Evolutionary conservation across 1,140 invertebrate genomes (phyloP), one percentile per base, ranked within the genome.

Genomic region (Trissolcus basalis): DNA sequence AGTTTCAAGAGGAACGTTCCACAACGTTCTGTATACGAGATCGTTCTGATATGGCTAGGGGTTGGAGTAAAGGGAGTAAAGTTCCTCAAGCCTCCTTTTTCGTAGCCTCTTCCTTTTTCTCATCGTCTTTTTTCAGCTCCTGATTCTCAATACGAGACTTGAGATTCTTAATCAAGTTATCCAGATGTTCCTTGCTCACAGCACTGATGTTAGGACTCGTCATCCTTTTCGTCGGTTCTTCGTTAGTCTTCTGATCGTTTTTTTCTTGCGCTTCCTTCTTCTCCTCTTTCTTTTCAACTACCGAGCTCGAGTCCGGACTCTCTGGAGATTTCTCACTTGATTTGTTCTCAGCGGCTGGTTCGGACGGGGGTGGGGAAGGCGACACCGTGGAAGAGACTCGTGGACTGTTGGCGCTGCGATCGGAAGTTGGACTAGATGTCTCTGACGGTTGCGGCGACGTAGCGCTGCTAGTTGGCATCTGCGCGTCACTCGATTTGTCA

Each of bases 251-350:
- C 6, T 77, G 76, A 2, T 54, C 53, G 0, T 32, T 11, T 1
- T 39, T 11, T 0, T 69, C 55, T 14, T 60, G 15, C 7, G 69
- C 63, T 2, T 63, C 65, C 36, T 49, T 39, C 14, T 79, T 63
- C 0, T 79, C 59, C 3, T 60, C 9, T 27, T 79, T 77, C 13
- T 59, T 65, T 11, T 70, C 59, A 16, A 83, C 67, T 4, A 82
- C 68, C 0, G 84, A 87, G 51, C 85, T 87, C 0, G 85, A 87
- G 43, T 87, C 85, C 0, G 85, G 85, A 68, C 85, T 87, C 7
- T 82, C 85, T 0, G 85, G 85, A 0, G 80, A 82, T 27, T 86
- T 84, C 0, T 56, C 81, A 19, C 48, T 85, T 65, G 0, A 11
- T 45, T 19, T 50, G 19, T 14, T 74, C 44, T 16, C 41, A 71